Evolutionary conservation across 2,888 invertebrate species (phyloP).

Genomic region (Drosophila paramelanica): DNA sequence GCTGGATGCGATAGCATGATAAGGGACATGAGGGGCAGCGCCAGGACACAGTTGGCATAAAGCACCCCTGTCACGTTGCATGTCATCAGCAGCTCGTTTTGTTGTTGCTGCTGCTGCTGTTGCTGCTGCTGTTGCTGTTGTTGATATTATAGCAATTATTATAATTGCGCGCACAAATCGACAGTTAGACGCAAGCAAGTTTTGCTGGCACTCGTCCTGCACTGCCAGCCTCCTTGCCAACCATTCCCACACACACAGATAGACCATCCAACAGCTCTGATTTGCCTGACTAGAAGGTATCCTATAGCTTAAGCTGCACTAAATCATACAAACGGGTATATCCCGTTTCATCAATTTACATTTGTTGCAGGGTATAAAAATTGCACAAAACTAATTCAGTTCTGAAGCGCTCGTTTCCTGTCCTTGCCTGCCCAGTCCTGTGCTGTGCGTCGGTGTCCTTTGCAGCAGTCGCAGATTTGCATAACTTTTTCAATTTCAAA

Average conservation of each 20-base stretch:
- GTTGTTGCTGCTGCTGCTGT: slow-evolving; percentile 21
- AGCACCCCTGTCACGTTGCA: slow-evolving; percentile 53
- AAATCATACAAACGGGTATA: too few relatives aligned
- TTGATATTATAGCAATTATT: slow-evolving; percentile 76
- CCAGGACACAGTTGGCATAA: slow-evolving; percentile 18
- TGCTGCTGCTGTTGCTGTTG: slow-evolving; percentile 39
- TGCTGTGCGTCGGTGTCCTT: slow-evolving; percentile 44
- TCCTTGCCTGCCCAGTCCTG: slow-evolving; percentile 59
- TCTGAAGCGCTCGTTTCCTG: slow-evolving; percentile 68
- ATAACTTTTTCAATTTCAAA: slow-evolving; percentile 80
- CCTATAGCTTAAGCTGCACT: not conserved
- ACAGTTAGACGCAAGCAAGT: slow-evolving; percentile 63
- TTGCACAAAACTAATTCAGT: slow-evolving; percentile 74
- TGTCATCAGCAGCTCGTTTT: slow-evolving; percentile 54
- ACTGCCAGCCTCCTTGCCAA: slow-evolving; percentile 33
- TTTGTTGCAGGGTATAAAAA: slow-evolving; percentile 8
- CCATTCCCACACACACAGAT: slow-evolving; percentile 20
- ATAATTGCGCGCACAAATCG: slow-evolving; percentile 77
- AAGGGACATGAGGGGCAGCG: slow-evolving; percentile 19
- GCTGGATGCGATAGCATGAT: slow-evolving; percentile 14
- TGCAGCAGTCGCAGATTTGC: slow-evolving; percentile 59
- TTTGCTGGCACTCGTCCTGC: slow-evolving; percentile 34
- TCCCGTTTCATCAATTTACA: too few relatives aligned
- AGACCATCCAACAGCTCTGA: too few relatives aligned
- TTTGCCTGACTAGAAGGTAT: not conserved